Evolutionary conservation across 2,888 invertebrate species (phyloP).

Genomic region (Girardia tigrina): DNA sequence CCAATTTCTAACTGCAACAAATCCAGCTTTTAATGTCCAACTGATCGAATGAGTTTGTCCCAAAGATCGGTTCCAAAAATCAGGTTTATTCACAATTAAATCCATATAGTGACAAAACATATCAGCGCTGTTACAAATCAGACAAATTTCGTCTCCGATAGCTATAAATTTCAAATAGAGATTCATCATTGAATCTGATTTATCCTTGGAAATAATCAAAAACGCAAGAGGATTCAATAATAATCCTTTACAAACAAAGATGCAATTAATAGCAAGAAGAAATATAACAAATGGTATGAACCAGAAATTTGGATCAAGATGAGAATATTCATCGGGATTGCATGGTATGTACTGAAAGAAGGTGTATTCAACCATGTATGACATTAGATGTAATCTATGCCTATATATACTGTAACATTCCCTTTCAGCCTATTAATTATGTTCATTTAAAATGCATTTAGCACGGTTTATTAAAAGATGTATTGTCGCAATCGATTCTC

Average conservation of each 20-base stretch:
- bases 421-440: too few relatives aligned
- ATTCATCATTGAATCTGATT: background rate
- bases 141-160: background rate
- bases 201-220: background rate
- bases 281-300: background rate
- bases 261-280: background rate
- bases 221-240: background rate
- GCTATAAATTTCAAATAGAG: conserved; percentile 17
- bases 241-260: background rate
- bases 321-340: background rate
- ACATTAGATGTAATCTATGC: too few relatives aligned
- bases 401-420: too few relatives aligned
- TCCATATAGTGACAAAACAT: background rate
- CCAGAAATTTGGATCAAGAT: background rate
- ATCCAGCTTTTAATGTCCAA: background rate
- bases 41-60: background rate
- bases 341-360: background rate
- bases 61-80: background rate
- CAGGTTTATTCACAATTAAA: background rate
- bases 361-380: background rate
- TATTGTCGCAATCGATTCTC: too few relatives aligned
- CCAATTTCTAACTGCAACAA: background rate
- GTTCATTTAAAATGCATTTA: too few relatives aligned
- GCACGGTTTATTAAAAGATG: too few relatives aligned
- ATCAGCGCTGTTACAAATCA: background rate